phyloP scores from a whole-genome alignment of 2,888 invertebrate species.

The Polia nebulosa region DNA sequence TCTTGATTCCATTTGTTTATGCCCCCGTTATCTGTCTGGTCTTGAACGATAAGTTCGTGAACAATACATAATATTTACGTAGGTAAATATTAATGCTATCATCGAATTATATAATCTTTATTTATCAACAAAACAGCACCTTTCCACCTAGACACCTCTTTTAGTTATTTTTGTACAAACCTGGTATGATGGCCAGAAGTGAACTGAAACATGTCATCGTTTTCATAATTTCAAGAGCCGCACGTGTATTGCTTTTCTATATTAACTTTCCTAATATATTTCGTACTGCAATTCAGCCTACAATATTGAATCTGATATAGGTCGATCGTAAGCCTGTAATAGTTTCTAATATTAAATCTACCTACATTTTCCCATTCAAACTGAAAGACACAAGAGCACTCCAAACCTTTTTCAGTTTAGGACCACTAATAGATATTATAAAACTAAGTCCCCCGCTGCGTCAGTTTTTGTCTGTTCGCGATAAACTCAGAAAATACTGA shows the following conservation, averaged over 20 bases:
- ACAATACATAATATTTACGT: constrained; percentile 33
- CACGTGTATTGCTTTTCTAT: neutral
- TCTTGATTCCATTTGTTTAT: constrained; percentile 9
- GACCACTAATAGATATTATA: too few relatives aligned
- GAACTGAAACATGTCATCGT: neutral
- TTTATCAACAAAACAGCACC: constrained; percentile 13
- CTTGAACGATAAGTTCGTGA: constrained; percentile 44
- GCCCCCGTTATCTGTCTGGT: constrained; percentile 23
- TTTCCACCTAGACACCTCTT: constrained; percentile 14
- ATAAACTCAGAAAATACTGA: too few relatives aligned
- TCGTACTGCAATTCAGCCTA: constrained; percentile 1
- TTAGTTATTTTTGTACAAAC: constrained; percentile 6
- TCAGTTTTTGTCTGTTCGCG: too few relatives aligned
- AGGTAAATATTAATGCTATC: constrained; percentile 6
- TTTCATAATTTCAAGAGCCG: neutral
- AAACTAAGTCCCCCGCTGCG: too few relatives aligned
- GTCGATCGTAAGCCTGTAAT: neutral
- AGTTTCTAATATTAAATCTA: too few relatives aligned
- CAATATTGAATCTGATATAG: neutral
- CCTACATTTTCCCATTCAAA: too few relatives aligned
- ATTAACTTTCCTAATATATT: neutral
- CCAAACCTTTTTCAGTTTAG: too few relatives aligned
- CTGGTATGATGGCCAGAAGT: neutral
- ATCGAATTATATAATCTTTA: constrained; percentile 18
- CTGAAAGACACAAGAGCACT: too few relatives aligned